Evolutionary conservation across 2,113 vertebrate species (phyloP).

Genomic region (Oryzias woworae): DNA sequence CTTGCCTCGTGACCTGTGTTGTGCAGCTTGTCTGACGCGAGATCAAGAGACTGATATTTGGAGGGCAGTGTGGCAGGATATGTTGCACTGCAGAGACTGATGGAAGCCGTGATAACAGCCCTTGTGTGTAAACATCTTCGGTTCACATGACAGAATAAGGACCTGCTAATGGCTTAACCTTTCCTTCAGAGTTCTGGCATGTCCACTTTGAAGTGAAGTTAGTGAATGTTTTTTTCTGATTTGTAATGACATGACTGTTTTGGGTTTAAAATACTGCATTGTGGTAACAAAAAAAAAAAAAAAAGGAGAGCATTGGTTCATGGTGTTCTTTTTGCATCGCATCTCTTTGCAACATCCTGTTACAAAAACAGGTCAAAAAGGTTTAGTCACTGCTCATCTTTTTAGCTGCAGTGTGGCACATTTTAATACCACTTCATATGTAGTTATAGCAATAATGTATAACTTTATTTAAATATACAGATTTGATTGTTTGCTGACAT

Average conservation of each 20-base stretch:
- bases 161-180: neutral
- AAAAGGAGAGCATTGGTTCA: slow-evolving; percentile 62
- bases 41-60: slow-evolving; percentile 24
- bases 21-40: slow-evolving; percentile 22
- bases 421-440: neutral
- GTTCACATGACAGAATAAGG: slow-evolving; percentile 6
- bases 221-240: neutral
- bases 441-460: neutral
- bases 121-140: slow-evolving; percentile 43
- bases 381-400: slow-evolving; percentile 23
- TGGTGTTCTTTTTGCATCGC: slow-evolving; percentile 37
- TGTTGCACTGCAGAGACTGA: slow-evolving; percentile 54
- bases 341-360: slow-evolving; percentile 72
- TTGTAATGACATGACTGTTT: neutral
- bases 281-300: neutral
- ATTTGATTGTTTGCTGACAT: neutral
- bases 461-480: neutral
- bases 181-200: neutral
- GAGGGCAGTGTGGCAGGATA: slow-evolving; percentile 61
- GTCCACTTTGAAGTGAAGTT: neutral
- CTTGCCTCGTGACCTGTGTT: slow-evolving; percentile 17
- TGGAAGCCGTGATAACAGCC: slow-evolving; percentile 42
- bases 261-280: neutral
- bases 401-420: slow-evolving; percentile 12
- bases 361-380: slow-evolving; percentile 55